These are phyloP conservation scores for Sisyra terminalis DNA, from an alignment of 2,888 invertebrate species.

Conservation along the genomic window DNA sequence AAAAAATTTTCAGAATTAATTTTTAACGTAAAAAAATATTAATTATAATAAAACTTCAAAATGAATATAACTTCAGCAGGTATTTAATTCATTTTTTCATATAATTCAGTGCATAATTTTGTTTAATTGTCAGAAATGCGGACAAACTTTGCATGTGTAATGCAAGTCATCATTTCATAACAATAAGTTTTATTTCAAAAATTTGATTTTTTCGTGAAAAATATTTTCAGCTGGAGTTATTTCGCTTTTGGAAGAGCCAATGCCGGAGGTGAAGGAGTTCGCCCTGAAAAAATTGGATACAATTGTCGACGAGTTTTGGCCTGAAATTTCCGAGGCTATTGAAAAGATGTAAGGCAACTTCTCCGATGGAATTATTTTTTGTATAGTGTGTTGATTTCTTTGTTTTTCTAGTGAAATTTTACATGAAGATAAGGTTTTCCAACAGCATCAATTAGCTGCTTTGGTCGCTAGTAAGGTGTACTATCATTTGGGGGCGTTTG, in stretches of 20 bases:
- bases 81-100: constrained; percentile 13
- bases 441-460: constrained; percentile 84
- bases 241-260: constrained; percentile 86
- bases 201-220: background rate
- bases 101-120: constrained; percentile 8
- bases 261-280: constrained; percentile 84
- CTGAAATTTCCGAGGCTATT: constrained; percentile 95
- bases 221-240: constrained; percentile 65
- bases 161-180: constrained; percentile 19
- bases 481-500: constrained; percentile 93
- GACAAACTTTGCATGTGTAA: constrained; percentile 16
- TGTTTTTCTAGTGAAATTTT: constrained; percentile 58
- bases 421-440: constrained; percentile 80
- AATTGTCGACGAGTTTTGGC: constrained; percentile 97
- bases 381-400: constrained; percentile 5
- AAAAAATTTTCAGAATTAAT: too few relatives aligned
- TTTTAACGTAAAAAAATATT: too few relatives aligned
- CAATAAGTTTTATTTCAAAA: background rate
- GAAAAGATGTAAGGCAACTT: constrained; percentile 63
- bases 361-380: background rate
- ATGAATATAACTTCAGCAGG: constrained; percentile 40
- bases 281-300: constrained; percentile 82
- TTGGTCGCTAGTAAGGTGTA: constrained; percentile 97
- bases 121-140: constrained; percentile 8
- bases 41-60: constrained; percentile 11